phyloP scores from a whole-genome alignment of 2,888 invertebrate species.

The Leucophenga maculata region DNA sequence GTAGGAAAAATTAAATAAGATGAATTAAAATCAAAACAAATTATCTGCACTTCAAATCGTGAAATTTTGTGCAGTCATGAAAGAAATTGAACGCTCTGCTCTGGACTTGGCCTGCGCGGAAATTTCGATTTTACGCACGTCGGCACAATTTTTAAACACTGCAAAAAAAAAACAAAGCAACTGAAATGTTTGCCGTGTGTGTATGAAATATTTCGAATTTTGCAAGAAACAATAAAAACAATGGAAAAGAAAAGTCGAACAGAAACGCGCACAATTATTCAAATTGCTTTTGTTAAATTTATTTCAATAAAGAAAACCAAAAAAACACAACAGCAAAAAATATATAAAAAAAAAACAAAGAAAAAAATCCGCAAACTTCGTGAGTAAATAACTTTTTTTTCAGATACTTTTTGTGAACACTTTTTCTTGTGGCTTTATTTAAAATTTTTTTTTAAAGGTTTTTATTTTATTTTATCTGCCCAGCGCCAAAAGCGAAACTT shows the following conservation, averaged over 20 bases:
- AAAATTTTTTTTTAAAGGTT: background rate
- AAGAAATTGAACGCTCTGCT: background rate
- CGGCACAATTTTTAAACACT: background rate
- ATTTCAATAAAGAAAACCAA: slow-evolving; percentile 4
- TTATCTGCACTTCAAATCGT: slow-evolving; percentile 50
- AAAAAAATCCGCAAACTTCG: slow-evolving; percentile 6
- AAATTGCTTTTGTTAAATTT: slow-evolving; percentile 60
- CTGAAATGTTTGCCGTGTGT: background rate
- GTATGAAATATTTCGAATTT: background rate
- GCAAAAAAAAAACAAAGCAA: background rate
- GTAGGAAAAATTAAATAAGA: background rate
- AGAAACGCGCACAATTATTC: slow-evolving; percentile 49
- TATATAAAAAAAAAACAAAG: background rate
- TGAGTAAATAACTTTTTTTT: slow-evolving; percentile 16
- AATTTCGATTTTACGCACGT: slow-evolving; percentile 11
- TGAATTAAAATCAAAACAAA: slow-evolving; percentile 7
- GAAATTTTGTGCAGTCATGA: slow-evolving; percentile 48
- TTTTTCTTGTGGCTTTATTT: slow-evolving; percentile 5
- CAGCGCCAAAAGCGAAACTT: slow-evolving; percentile 16
- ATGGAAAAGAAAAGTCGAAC: slow-evolving; percentile 3
- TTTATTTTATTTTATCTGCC: background rate
- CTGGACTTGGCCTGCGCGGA: background rate
- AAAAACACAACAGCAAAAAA: background rate
- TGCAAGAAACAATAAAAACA: background rate
- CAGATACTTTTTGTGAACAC: background rate